Percentiles rank a stretch among this genome's conserved stretches.
These are phyloP conservation scores for Chaenocephalus aceratus DNA, from an alignment of 2,113 vertebrate species.

Conservation along the genomic window DNA sequence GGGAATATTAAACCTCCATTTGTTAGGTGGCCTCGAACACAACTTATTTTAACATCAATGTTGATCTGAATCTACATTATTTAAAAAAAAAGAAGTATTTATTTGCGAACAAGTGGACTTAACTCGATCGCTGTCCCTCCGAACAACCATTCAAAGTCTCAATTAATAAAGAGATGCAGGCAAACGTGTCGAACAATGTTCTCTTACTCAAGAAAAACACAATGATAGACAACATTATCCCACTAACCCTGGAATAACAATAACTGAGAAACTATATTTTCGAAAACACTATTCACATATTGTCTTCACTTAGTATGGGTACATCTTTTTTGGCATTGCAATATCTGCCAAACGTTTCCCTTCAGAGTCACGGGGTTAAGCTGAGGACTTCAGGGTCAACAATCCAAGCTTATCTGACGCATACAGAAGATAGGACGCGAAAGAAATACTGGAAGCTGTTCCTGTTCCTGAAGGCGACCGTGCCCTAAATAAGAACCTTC, in stretches of 20 bases:
- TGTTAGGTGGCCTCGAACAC: not conserved
- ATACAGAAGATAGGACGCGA: slow-evolving; percentile 4
- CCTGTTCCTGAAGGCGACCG: not conserved
- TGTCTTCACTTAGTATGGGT: not conserved
- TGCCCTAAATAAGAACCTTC: slow-evolving; percentile 1
- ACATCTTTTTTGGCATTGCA: not conserved
- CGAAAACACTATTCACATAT: not conserved
- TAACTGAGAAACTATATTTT: not conserved
- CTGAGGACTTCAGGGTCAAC: slow-evolving; percentile 17
- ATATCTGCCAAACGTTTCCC: not conserved
- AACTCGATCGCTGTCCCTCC: not conserved
- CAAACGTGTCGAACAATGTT: not conserved
- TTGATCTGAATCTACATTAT: not conserved
- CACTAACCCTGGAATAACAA: not conserved
- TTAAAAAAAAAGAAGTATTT: not conserved
- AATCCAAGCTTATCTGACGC: not conserved
- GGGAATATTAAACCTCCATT: not conserved
- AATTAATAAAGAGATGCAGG: too few relatives aligned
- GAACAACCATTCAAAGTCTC: not conserved
- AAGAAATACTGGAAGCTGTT: slow-evolving; percentile 23
- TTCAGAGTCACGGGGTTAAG: slow-evolving; percentile 12
- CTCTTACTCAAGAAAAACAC: not conserved
- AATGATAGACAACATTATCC: not conserved
- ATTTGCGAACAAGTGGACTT: not conserved
- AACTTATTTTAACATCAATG: not conserved